Evolutionary conservation across 2,797 vertebrate species (phyloP), one percentile per base, ranked within the genome.

Genomic region (Gallinago stenura): DNA sequence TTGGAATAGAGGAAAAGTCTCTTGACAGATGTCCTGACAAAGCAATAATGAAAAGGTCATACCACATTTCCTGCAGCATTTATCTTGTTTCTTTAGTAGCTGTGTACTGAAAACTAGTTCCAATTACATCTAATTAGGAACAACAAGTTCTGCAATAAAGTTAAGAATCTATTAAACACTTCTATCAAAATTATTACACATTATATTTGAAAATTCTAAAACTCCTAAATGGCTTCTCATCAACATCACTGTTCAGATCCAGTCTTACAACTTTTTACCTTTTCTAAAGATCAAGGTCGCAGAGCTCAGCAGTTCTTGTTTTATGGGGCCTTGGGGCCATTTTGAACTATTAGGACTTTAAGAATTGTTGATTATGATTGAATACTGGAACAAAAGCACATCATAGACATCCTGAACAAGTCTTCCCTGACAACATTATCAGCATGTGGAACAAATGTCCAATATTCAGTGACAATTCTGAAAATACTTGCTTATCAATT

Each of bases 221-320:
- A 60, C 16, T 70, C 7, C 79, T 79, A 73, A 82, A 86, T 83
- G 75, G 22, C 21, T 72, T 87, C 30, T 92, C n/a, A 12, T 76
- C 61, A 83, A 69, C 71, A 69, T 95, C 93, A 37, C 56, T 88
- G 87, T 96, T 97, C 84, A 95, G 66, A 92, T 92, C 58, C 86
- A 90, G 83, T 80, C 86, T 91, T 71, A 71, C 64, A 89, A 73
- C 5, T 7, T 94, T 97, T 93, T 93, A 65, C 62, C 87, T 96
- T 97, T 96, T 79, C 86, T 96, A 97, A 98, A 97, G 95, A 97
- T 96, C 96, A 97, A 98, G 96, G 97, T 91, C 93, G 97, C 53
- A 48, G 77, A 90, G 70, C 85, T 96, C 86, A 87, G 62, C 54
- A 80, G n/a, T 96, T 97, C 91, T 87, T 94, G 37, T 95, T 97